A percentile compares a stretch with the other conserved stretches of the same genome.
These are phyloP conservation scores for Podocnemis expansa DNA, from an alignment of 2,113 vertebrate species.

Conservation along the genomic window DNA sequence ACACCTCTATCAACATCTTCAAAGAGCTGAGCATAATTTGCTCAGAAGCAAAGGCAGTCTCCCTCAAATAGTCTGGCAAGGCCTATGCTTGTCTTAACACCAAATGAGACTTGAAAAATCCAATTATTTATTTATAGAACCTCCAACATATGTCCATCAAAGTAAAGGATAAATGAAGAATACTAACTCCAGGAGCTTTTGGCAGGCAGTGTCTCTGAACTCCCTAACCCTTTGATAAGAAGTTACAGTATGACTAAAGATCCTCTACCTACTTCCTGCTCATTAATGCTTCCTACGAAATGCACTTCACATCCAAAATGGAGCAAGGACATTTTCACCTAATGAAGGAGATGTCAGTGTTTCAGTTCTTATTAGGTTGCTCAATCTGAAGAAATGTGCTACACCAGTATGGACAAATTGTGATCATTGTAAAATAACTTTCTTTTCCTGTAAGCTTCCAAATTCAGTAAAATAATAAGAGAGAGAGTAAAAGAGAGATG, in stretches of 20 bases:
- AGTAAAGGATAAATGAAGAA: constrained; percentile 36
- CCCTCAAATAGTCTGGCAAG: neutral
- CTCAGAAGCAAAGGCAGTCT: neutral
- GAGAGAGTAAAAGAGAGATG: too few species aligned
- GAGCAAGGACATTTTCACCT: constrained; percentile 33
- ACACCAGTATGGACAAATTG: neutral
- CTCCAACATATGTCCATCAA: constrained; percentile 37
- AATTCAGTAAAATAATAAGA: too few species aligned
- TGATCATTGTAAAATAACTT: neutral
- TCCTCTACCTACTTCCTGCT: neutral
- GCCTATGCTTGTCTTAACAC: constrained; percentile 14
- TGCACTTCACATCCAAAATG: neutral
- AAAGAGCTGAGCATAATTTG: neutral
- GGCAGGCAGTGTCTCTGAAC: neutral
- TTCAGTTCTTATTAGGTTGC: neutral
- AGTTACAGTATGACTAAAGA: neutral
- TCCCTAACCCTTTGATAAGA: neutral
- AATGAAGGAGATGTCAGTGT: constrained; percentile 13
- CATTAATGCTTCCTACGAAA: constrained; percentile 29
- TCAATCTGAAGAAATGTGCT: neutral
- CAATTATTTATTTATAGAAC: constrained; percentile 56
- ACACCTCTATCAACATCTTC: neutral
- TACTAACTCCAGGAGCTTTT: constrained; percentile 2
- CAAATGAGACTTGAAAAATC: constrained; percentile 48
- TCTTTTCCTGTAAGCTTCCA: neutral